Percentiles rank a stretch among this genome's conserved stretches.
phyloP scores from a whole-genome alignment of 2,888 invertebrate genomes.

The Drosophila kanekoi region DNA sequence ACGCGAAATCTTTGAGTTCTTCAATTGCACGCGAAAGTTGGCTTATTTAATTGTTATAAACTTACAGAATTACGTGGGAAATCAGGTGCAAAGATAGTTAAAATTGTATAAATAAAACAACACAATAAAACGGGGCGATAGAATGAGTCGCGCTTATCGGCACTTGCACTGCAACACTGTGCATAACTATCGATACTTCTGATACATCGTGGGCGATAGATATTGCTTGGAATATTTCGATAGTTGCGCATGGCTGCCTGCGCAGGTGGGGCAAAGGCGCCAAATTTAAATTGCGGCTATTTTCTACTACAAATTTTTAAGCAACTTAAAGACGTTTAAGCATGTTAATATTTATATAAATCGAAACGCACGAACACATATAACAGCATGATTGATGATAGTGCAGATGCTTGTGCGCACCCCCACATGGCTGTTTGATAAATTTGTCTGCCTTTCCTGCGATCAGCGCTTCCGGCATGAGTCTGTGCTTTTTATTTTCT shows the following conservation, averaged over 20 bases:
- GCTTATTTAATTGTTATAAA: slow-evolving; percentile 54
- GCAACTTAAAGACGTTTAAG: slow-evolving; percentile 44
- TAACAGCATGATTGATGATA: slow-evolving; percentile 64
- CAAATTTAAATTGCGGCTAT: slow-evolving; percentile 28
- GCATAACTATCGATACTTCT: slow-evolving; percentile 32
- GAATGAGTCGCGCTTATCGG: slow-evolving; percentile 56
- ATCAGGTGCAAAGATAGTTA: slow-evolving; percentile 57
- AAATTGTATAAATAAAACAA: slow-evolving; percentile 70
- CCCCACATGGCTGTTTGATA: slow-evolving; percentile 73
- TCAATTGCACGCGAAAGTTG: slow-evolving; percentile 26
- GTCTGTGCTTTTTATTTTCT: slow-evolving; percentile 51
- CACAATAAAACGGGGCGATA: slow-evolving; percentile 68
- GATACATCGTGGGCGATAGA: slow-evolving; percentile 11
- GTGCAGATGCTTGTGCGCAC: slow-evolving; percentile 43
- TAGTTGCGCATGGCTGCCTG: slow-evolving; percentile 35
- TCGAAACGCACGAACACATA: slow-evolving; percentile 7
- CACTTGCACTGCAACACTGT: slow-evolving; percentile 53
- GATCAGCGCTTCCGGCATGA: slow-evolving; percentile 82
- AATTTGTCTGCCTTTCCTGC: slow-evolving; percentile 82
- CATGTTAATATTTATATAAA: slow-evolving; percentile 7
- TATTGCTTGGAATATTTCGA: slow-evolving; percentile 31
- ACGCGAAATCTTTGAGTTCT: slow-evolving; percentile 9
- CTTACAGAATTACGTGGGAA: slow-evolving; percentile 68
- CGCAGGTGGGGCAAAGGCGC: slow-evolving; percentile 38
- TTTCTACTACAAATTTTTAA: slow-evolving; percentile 10